Conservation (phyloP, 2,113 vertebrate species). For the Struthidea cinerea region DNA sequence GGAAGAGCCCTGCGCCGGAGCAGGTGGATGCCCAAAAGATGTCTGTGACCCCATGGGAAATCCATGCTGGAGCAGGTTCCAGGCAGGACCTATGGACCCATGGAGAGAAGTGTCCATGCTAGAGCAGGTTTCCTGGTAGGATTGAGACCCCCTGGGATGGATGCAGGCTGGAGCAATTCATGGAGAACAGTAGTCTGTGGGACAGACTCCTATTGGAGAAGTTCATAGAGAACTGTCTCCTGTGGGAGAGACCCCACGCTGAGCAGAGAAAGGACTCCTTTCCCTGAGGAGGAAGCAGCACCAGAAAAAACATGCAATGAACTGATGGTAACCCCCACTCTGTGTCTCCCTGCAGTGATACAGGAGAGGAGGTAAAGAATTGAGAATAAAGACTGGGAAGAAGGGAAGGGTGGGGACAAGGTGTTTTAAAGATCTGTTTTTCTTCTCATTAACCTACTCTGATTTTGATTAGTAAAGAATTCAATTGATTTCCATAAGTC, state of each 20-base stretch:
- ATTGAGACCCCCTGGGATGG: not conserved
- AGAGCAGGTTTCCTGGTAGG: too few species aligned
- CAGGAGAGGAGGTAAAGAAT: not conserved
- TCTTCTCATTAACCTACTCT: not conserved
- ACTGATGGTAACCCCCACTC: not conserved
- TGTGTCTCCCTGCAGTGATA: not conserved
- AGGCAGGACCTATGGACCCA: not conserved
- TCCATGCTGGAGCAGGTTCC: not conserved
- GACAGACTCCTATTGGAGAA: not conserved
- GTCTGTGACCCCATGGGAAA: not conserved
- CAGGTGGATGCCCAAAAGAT: not conserved
- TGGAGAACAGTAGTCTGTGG: not conserved
- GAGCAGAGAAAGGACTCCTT: not conserved
- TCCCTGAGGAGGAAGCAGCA: not conserved
- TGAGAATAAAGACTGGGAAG: not conserved
- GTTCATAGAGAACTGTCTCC: not conserved
- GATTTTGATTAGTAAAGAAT: not conserved
- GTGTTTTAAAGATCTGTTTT: not conserved
- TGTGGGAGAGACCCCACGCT: too few species aligned
- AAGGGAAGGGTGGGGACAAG: not conserved
- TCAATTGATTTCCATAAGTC: not conserved
- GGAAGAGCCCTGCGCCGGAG: fast-evolving
- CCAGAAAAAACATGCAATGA: not conserved
- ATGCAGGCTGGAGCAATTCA: not conserved
- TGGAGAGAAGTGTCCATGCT: not conserved